A percentile compares a stretch with the other conserved stretches of the same genome.
Evolutionary conservation across 2,888 invertebrate genomes (phyloP).

Genomic region (Campoletis raptor): DNA sequence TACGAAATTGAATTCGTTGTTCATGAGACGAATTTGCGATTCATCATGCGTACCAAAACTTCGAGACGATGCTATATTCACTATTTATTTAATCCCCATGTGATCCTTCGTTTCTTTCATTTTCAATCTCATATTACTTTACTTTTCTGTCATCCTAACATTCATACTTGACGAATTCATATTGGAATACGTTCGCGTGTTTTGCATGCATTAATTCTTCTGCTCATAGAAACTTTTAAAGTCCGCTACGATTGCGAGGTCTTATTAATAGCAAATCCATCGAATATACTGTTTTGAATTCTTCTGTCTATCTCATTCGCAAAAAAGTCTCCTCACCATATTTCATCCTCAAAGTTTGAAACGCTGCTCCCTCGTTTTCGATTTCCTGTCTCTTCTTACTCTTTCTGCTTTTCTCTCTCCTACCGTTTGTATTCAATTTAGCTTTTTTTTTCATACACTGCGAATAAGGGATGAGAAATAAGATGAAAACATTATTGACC

Average conservation of each 20-base stretch:
- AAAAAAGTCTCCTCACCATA: not conserved
- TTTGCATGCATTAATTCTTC: not conserved
- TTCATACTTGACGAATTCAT: not conserved
- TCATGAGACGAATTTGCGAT: conserved; percentile 46
- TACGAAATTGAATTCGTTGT: conserved; percentile 46
- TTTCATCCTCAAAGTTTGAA: not conserved
- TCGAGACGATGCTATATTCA: not conserved
- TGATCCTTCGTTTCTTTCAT: not conserved
- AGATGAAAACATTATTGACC: conserved; percentile 49
- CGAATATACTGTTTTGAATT: not conserved
- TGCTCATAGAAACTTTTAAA: not conserved
- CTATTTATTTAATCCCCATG: conserved; percentile 7
- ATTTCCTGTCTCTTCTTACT: not conserved
- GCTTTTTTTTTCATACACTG: conserved; percentile 1
- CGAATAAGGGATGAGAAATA: conserved; percentile 12
- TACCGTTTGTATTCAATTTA: conserved; percentile 5
- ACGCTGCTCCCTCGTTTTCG: not conserved
- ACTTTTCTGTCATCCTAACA: not conserved
- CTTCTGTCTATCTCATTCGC: not conserved
- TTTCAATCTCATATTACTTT: not conserved
- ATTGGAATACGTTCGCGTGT: not conserved
- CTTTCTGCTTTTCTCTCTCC: not conserved
- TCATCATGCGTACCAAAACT: conserved; percentile 23
- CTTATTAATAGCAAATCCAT: not conserved
- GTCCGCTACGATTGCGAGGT: not conserved